Conservation (phyloP, 2,888 invertebrate genomes). For the Tuberolachnus salignus region DNA sequence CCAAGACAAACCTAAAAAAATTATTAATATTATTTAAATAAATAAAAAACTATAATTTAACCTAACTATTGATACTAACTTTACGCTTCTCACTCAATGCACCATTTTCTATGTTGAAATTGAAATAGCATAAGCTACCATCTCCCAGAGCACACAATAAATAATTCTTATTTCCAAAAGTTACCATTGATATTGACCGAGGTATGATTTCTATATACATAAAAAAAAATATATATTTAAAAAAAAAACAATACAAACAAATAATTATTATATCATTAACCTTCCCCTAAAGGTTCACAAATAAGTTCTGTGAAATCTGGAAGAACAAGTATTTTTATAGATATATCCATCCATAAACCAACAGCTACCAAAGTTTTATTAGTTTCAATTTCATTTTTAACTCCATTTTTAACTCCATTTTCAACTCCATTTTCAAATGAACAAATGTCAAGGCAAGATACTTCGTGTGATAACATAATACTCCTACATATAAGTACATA, state of each 20-base stretch:
- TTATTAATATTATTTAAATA: background rate
- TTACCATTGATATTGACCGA: constrained; percentile 91
- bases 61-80: constrained; percentile 59
- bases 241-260: constrained; percentile 20
- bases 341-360: constrained; percentile 97
- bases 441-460: constrained; percentile 84
- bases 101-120: constrained; percentile 77
- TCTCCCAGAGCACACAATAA: constrained; percentile 93
- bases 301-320: constrained; percentile 82
- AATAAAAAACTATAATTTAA: background rate
- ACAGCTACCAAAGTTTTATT: constrained; percentile 82
- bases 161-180: constrained; percentile 82
- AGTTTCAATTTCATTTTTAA: constrained; percentile 63
- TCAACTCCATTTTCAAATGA: too few relatives aligned
- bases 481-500: constrained; percentile 64
- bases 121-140: constrained; percentile 96
- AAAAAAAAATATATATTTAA: background rate
- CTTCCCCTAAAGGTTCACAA: constrained; percentile 86
- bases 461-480: constrained; percentile 86
- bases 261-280: constrained; percentile 63
- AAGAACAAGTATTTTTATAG: constrained; percentile 81
- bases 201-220: constrained; percentile 96
- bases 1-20: constrained; percentile 84
- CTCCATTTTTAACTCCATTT: too few relatives aligned
- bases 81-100: constrained; percentile 86